Base-by-base conservation (phyloP, 1,140 invertebrate species). In the Tetramorium parvispinum region DNA sequence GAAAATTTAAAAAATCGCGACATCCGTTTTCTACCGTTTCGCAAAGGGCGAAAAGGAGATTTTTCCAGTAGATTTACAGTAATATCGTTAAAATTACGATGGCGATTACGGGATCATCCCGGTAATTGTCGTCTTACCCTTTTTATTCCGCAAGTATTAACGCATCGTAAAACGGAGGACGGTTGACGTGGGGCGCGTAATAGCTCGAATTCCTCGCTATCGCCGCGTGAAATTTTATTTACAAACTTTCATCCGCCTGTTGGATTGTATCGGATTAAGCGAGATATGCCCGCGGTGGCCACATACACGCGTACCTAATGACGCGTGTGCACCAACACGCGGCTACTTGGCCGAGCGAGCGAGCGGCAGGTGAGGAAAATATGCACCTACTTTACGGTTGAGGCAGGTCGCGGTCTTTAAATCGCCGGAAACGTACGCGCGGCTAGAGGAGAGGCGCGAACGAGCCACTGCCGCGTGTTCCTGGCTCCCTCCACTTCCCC, bases 401-500 rank as follows among this genome's bases (percentile, higher is more conserved):
- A 73, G 86, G 83, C 65, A 87, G 86, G 86, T 87, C 86, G 75
- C 32, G 88, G 27, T 43, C 73, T 88, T 86, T 87, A 86, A 79
- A 85, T 53, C 82, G 75, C 78, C 89, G 88, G 89, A 89, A 87
- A 90, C 85, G 32, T 55, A 81, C 40, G 63, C n/a, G 55, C 79
- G 27, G 61, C 46, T 81, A 82, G 85, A 85, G 46, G 18, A 32
- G 59, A 79, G 43, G 24, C 37, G 46, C 57, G 79, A 63, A 43
- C 46, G 43, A 53, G 7, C 0, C 2, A 18, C 32, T 1, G 32
- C 27, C 76, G 18, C 43, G 51, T 13, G 32, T 55, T 57, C 24
- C 78, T n/a, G 37, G 32, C 21, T 13, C 77, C n/a, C 5, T 0
- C n/a, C 24, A n/a, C 75, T 32, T 24, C 57, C 11, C 21, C 13